Percentiles rank a stretch among this genome's conserved stretches.
These are phyloP conservation scores for Bombus vancouverensis DNA, from an alignment of 1,140 invertebrate genomes.

Conservation along the genomic window DNA sequence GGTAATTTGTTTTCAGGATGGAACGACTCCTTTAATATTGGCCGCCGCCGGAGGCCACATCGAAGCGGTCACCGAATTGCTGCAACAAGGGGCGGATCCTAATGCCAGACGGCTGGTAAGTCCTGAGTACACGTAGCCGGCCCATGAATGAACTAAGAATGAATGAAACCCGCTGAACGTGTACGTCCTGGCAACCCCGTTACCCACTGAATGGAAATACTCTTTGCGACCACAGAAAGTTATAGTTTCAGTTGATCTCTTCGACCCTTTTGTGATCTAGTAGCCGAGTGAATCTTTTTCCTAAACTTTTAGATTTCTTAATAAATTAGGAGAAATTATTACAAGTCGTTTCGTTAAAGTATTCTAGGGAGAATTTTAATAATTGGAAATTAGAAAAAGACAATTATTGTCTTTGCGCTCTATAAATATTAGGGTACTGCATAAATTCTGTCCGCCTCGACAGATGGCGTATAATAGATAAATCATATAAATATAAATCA, in stretches of 20 bases:
- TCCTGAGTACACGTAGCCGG: slow-evolving; percentile 49
- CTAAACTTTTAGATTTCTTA: not conserved
- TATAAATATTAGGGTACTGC: not conserved
- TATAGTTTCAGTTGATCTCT: not conserved
- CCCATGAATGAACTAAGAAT: slow-evolving; percentile 47
- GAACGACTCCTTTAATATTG: slow-evolving; percentile 95
- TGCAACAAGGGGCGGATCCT: slow-evolving; percentile 95
- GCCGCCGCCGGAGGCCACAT: slow-evolving; percentile 94
- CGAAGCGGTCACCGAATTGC: slow-evolving; percentile 92
- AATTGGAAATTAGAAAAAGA: not conserved
- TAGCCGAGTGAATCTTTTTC: not conserved
- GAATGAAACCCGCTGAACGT: slow-evolving; percentile 42
- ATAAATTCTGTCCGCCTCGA: not conserved
- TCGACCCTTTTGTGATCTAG: not conserved
- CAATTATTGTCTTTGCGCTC: not conserved
- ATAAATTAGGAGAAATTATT: too few species aligned
- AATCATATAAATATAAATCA: too few species aligned
- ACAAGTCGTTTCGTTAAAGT: not conserved
- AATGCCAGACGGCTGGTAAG: slow-evolving; percentile 90
- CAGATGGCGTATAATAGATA: too few species aligned
- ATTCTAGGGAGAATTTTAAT: not conserved
- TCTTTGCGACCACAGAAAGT: not conserved
- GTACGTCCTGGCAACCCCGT: slow-evolving; percentile 42
- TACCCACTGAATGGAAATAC: slow-evolving; percentile 21
- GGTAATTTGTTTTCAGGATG: slow-evolving; percentile 87